Evolutionary conservation across 2,888 invertebrate genomes (phyloP).

Genomic region (Drosophila falleni): DNA sequence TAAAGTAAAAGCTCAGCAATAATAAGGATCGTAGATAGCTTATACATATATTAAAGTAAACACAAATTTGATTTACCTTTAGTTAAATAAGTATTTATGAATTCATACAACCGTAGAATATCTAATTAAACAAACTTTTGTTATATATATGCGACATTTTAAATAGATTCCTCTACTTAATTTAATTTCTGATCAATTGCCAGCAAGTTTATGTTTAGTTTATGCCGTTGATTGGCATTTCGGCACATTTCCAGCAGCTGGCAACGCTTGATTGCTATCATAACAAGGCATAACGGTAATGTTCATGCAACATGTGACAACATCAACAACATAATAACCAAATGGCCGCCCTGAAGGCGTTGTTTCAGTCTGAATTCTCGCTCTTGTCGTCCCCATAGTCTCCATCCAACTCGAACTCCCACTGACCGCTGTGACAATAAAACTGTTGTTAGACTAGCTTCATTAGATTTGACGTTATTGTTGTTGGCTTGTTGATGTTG

Average conservation of each 20-base stretch:
- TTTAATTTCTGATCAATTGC: constrained; percentile 1
- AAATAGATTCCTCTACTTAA: not conserved
- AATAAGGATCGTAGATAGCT: no score
- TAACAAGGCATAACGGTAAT: constrained; percentile 63
- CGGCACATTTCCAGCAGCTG: constrained; percentile 36
- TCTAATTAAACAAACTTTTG: not conserved
- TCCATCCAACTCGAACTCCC: not conserved
- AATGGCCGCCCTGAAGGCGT: constrained; percentile 26
- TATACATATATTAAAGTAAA: no score
- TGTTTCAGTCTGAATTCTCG: not conserved
- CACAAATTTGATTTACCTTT: no score
- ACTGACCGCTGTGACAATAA: constrained; percentile 46
- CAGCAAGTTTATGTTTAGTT: constrained; percentile 8
- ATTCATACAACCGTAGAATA: no score
- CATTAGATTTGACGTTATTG: constrained; percentile 24
- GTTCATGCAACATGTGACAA: constrained; percentile 71
- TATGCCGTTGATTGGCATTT: not conserved
- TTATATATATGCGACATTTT: no score
- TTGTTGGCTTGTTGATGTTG: no score
- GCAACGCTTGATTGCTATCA: constrained; percentile 31
- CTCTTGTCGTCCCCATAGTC: not conserved
- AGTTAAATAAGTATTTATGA: no score
- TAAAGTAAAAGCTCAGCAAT: no score
- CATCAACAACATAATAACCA: constrained; percentile 54
- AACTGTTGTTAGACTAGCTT: constrained; percentile 26